Conservation (phyloP, 1,140 invertebrate species). For the Ganaspis sp. region DNA sequence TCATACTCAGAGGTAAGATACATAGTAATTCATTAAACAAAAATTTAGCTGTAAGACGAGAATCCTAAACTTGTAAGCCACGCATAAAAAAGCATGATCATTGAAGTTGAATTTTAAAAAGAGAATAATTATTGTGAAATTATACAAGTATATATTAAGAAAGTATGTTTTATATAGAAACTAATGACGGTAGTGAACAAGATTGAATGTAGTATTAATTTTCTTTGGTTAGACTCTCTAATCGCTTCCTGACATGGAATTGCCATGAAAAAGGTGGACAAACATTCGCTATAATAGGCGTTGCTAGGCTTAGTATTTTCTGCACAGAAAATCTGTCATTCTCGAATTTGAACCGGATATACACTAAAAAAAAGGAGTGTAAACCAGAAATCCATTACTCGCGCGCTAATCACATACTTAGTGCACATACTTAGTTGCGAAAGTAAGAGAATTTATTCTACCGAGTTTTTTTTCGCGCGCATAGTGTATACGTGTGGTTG, state of each 20-base stretch:
- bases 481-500: not conserved
- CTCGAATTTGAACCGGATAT: conserved; percentile 13
- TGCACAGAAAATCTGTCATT: conserved; percentile 21
- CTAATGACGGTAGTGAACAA: conserved; percentile 26
- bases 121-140: conserved; percentile 26
- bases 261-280: conserved; percentile 30
- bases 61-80: conserved; percentile 6
- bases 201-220: conserved; percentile 15
- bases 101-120: not conserved
- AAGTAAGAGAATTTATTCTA: conserved; percentile 25
- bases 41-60: not conserved
- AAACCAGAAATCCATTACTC: conserved; percentile 24
- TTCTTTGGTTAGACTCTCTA: conserved; percentile 30
- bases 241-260: conserved; percentile 16
- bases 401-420: conserved; percentile 17
- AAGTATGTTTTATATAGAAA: conserved; percentile 5
- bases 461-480: conserved; percentile 22
- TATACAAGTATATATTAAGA: not conserved
- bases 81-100: not conserved
- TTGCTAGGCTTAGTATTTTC: conserved; percentile 29
- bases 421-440: conserved; percentile 27
- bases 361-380: conserved; percentile 28
- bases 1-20: conserved; percentile 25
- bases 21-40: conserved; percentile 1
- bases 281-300: conserved; percentile 27